Conservation (phyloP, 2,113 vertebrate species). For the Mastomys natalensis region DNA sequence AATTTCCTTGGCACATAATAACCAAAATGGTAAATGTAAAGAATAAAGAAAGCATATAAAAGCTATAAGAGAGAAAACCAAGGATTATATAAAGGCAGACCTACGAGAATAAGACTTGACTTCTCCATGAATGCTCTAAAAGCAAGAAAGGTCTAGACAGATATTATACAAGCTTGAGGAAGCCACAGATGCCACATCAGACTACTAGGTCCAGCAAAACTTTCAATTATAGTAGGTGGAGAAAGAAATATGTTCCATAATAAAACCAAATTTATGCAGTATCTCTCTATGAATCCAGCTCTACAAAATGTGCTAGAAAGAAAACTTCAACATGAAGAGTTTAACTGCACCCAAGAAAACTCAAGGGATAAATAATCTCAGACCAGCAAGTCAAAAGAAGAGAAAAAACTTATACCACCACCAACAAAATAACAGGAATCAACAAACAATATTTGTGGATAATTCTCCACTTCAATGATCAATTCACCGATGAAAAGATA, state of each 20-base stretch:
- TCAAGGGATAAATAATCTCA: background rate
- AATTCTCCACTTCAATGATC: background rate
- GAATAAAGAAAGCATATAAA: background rate
- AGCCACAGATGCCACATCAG: background rate
- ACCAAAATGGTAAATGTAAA: background rate
- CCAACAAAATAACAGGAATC: background rate
- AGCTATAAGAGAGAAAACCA: background rate
- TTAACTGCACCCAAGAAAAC: background rate
- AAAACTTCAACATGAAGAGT: background rate
- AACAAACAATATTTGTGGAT: background rate
- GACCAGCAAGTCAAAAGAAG: background rate
- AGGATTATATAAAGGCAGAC: background rate
- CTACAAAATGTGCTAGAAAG: background rate
- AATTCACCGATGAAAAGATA: background rate
- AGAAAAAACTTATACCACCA: rapidly evolving
- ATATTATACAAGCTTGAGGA: background rate
- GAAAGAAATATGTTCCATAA: background rate
- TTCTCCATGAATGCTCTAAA: background rate
- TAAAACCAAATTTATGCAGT: background rate
- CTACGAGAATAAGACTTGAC: background rate
- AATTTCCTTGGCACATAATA: background rate
- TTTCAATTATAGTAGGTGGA: background rate
- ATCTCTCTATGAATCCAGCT: background rate
- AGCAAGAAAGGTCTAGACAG: background rate
- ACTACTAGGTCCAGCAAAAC: background rate